phyloP scores from a whole-genome alignment of 1,140 invertebrate genomes.

The Drosophila murphyi region DNA sequence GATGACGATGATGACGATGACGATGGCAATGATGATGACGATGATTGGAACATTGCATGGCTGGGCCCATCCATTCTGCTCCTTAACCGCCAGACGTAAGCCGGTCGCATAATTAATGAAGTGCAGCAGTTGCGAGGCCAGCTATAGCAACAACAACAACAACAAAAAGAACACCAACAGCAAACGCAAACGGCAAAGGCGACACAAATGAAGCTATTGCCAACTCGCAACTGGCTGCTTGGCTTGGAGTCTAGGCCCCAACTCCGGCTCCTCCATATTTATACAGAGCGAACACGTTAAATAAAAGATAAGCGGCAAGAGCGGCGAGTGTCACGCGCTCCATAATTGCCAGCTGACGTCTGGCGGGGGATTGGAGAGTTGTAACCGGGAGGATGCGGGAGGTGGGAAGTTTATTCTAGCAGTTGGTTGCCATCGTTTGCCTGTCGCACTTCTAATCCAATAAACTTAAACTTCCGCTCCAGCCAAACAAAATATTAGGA shows the following conservation, averaged over 20 bases:
- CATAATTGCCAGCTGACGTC: slow-evolving; percentile 43
- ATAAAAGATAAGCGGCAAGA: slow-evolving; percentile 76
- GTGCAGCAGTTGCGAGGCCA: slow-evolving; percentile 61
- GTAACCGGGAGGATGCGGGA: neutral
- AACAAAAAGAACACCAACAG: slow-evolving; percentile 14
- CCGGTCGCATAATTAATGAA: slow-evolving; percentile 78
- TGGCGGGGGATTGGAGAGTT: neutral
- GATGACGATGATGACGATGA: slow-evolving; percentile 2
- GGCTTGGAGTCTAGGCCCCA: slow-evolving; percentile 16
- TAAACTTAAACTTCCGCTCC: slow-evolving; percentile 58
- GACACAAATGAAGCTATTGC: slow-evolving; percentile 78
- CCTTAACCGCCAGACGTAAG: slow-evolving; percentile 6
- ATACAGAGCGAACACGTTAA: slow-evolving; percentile 79
- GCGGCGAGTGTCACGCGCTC: slow-evolving; percentile 72
- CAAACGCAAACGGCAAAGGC: slow-evolving; percentile 25
- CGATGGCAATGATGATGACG: slow-evolving; percentile 5
- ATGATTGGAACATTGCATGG: slow-evolving; percentile 43
- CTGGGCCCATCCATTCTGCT: slow-evolving; percentile 62
- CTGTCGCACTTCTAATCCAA: slow-evolving; percentile 62
- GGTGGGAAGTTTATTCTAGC: neutral
- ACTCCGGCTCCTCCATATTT: slow-evolving; percentile 69
- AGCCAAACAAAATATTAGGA: slow-evolving; percentile 23
- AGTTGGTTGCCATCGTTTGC: slow-evolving; percentile 18
- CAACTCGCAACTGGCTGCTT: slow-evolving; percentile 5
- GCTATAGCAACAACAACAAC: neutral